Base-by-base conservation (phyloP, 35 echinoderm and acorn worm genomes). In the Heliocidaris tuberculata region DNA sequence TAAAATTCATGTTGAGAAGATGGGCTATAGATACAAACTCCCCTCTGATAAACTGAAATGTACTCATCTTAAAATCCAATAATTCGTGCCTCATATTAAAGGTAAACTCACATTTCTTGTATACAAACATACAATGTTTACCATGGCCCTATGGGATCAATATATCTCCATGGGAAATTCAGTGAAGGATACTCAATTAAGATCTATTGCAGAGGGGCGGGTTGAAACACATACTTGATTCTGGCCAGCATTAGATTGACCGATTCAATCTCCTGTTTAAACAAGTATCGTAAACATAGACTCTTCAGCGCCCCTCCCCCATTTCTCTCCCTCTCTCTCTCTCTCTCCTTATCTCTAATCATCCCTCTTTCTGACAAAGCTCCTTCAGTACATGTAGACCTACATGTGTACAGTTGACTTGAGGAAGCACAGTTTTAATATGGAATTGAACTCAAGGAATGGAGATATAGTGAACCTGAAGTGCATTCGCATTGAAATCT, bases 121-220 rank as follows among this genome's bases (percentile, higher is more conserved):
- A 78, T 27, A 71, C 8, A n/a, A 27, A 78, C 65, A 21, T 27
- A 78, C 17, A 21, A 78, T 78, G 65, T 78, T 78, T 78, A 78
- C 65, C 65, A 19, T 78, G 27, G 21, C 65, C 65, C 21, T 5
- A 78, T n/a, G 65, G 27, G 21, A 78, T 78, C 65, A 19, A 78
- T 78, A 78, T 24, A n/a, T 78, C 21, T n/a, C 5, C 65, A 3
- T 29, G 65, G 27, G 65, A 27, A 7, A 19, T 27, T 24, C 65
- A 78, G 65, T 19, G 27, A 78, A 78, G 52, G 65, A 78, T 78
- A 78, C 65, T 78, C 65, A 78, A 78, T 78, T 78, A 78, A 78
- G 65, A n/a, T 78, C 27, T 78, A 78, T 52, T 52, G 19, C 24
- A 47, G n/a, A 48, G 49, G 9, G 24, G 32, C 31, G 42, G 24